These are phyloP conservation scores for Oryzias celebensis DNA, from an alignment of 2,113 vertebrate genomes.

Conservation along the genomic window DNA sequence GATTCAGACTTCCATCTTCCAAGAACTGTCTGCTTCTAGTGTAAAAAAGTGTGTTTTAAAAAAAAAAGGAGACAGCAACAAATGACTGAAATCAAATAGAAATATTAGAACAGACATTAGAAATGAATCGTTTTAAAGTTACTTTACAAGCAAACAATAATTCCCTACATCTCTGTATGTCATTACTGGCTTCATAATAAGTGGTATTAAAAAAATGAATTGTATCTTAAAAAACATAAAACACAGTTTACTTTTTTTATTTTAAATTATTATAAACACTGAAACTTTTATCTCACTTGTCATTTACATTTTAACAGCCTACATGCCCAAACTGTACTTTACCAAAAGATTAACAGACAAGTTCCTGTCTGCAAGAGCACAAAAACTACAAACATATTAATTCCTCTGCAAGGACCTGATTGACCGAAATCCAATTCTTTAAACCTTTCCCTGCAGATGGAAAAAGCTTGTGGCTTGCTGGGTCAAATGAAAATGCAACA, in stretches of 20 bases:
- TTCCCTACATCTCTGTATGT: conserved; percentile 40
- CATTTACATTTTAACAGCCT: background rate
- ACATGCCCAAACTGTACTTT: background rate
- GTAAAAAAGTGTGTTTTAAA: conserved; percentile 22
- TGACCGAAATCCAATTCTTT: conserved; percentile 25
- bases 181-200: conserved; percentile 15
- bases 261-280: background rate
- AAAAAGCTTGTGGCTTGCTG: conserved; percentile 15
- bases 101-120: conserved; percentile 50
- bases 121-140: conserved; percentile 25
- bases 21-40: conserved; percentile 40
- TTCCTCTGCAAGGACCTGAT: conserved; percentile 40
- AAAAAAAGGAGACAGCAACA: conserved; percentile 54
- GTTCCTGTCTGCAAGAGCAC: conserved; percentile 1
- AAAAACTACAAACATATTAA: conserved; percentile 7
- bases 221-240: conserved; percentile 13
- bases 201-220: conserved; percentile 9
- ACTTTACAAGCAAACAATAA: conserved; percentile 57
- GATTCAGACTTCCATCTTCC: conserved; percentile 32
- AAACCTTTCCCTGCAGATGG: too few species aligned
- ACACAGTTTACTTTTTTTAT: background rate
- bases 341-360: background rate
- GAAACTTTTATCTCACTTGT: background rate
- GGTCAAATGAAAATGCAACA: conserved; percentile 46
- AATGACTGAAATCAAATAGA: conserved; percentile 67